These are phyloP conservation scores for Drosophila burlai DNA, from an alignment of 1,140 invertebrate genomes.

Conservation along the genomic window DNA sequence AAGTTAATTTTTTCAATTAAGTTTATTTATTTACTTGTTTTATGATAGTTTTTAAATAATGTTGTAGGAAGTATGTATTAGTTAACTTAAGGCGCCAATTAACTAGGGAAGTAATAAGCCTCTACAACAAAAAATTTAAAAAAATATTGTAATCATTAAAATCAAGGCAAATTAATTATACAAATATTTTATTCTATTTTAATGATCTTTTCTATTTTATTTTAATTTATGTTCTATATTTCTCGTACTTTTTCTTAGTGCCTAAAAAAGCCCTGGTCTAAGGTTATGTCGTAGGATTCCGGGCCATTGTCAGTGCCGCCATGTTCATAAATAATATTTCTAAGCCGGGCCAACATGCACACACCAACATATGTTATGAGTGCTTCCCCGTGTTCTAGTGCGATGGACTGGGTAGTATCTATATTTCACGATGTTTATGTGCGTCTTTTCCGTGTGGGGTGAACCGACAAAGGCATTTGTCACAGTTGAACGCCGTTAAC, in stretches of 20 bases:
- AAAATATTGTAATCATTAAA: too few relatives aligned
- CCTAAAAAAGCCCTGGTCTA: neutral
- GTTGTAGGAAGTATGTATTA: too few relatives aligned
- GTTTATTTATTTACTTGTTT: too few relatives aligned
- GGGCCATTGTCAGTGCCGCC: constrained; percentile 68
- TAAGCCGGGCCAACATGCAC: constrained; percentile 71
- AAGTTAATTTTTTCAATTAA: too few relatives aligned
- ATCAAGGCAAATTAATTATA: too few relatives aligned
- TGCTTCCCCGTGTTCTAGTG: neutral
- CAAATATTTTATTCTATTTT: too few relatives aligned
- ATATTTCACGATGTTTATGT: constrained; percentile 35
- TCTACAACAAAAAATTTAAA: too few relatives aligned
- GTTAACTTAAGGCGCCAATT: too few relatives aligned
- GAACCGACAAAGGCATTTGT: constrained; percentile 78
- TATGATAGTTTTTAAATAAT: too few relatives aligned
- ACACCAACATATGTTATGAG: constrained; percentile 70
- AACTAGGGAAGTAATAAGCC: too few relatives aligned
- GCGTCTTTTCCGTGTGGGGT: constrained; percentile 35
- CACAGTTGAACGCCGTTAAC: constrained; percentile 81
- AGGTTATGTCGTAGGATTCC: constrained; percentile 18
- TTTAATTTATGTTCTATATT: neutral
- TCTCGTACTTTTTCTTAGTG: constrained; percentile 2
- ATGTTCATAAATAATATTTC: constrained; percentile 82
- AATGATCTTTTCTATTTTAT: neutral
- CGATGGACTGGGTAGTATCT: constrained; percentile 18